Conservation (phyloP, 2,113 vertebrate genomes). For the Parus major region DNA sequence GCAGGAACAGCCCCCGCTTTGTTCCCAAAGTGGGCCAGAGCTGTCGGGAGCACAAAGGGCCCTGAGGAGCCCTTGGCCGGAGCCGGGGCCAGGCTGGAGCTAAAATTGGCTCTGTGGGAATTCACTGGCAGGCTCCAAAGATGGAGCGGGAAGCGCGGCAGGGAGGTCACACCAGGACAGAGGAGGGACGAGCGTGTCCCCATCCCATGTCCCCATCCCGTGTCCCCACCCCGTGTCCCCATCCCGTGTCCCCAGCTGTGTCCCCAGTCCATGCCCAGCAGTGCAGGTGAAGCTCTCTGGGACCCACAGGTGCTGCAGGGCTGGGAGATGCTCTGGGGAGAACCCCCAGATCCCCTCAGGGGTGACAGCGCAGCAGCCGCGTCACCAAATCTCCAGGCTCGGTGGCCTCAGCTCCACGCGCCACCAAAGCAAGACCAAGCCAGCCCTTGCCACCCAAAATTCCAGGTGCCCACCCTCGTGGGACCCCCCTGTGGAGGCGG, state of each 20-base stretch:
- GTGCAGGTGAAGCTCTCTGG: background rate
- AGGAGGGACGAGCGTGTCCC: background rate
- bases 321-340: background rate
- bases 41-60: conserved; percentile 15
- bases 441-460: background rate
- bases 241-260: fast-evolving
- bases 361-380: background rate
- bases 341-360: background rate
- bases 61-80: background rate
- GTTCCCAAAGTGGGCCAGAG: conserved; percentile 25
- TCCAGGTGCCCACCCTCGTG: fast-evolving
- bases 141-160: fast-evolving
- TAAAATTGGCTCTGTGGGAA: conserved; percentile 70
- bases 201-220: fast-evolving
- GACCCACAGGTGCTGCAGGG: fast-evolving
- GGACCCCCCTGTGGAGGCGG: background rate
- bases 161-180: background rate
- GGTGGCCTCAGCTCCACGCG: background rate
- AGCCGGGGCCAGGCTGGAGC: conserved; percentile 24
- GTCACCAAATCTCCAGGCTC: background rate
- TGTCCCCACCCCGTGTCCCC: background rate
- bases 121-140: conserved; percentile 2
- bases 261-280: background rate
- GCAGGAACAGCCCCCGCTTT: background rate
- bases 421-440: fast-evolving